phyloP scores from a whole-genome alignment of 2,113 vertebrate species.

The Percopsis transmontana region DNA sequence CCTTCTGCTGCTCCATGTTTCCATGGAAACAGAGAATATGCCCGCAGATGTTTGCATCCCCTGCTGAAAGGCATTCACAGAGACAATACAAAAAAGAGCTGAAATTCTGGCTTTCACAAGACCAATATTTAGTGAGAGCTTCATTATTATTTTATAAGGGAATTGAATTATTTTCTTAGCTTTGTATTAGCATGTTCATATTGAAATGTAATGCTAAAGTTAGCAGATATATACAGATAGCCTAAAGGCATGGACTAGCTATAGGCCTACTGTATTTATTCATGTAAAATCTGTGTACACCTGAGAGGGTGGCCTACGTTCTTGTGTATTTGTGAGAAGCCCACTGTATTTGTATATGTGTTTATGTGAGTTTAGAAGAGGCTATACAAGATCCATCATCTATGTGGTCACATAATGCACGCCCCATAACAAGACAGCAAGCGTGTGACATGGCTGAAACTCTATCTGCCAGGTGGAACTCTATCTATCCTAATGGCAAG shows the following conservation, averaged over 20 bases:
- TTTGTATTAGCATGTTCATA: no score
- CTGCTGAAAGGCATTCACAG: constrained; percentile 29
- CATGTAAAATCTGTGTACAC: neutral
- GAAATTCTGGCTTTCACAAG: constrained; percentile 17
- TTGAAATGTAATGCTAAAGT: no score
- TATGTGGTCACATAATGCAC: neutral
- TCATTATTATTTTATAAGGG: neutral
- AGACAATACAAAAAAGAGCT: constrained; percentile 10
- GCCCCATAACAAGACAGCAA: constrained; percentile 3
- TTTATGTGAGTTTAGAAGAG: neutral
- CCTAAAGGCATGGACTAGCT: no score
- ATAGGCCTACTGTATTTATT: no score
- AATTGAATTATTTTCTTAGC: neutral
- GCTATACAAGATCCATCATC: neutral
- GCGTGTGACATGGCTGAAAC: constrained; percentile 22
- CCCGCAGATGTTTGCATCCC: constrained; percentile 45
- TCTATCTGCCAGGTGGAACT: constrained; percentile 16
- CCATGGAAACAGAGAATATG: constrained; percentile 64
- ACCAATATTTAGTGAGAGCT: neutral
- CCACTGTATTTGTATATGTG: neutral
- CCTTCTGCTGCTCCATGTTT: constrained; percentile 49
- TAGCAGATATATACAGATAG: no score
- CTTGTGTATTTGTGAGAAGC: neutral
- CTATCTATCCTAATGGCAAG: constrained; percentile 18
- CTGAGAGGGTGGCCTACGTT: no score